Evolutionary conservation across 2,888 invertebrate species (phyloP).

Genomic region (Ceramica pisi): DNA sequence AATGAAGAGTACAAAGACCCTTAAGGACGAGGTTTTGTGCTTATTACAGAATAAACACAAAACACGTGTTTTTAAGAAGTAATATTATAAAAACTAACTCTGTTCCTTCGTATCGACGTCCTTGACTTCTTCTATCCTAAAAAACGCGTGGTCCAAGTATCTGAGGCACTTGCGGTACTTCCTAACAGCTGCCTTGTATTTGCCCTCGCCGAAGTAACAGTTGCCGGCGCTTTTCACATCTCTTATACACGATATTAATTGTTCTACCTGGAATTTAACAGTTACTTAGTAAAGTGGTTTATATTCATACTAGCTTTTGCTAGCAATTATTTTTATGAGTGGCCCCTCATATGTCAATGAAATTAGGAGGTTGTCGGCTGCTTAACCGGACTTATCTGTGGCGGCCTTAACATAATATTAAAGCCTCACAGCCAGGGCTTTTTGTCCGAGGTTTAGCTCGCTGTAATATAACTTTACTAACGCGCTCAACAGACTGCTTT

Average conservation of each 20-base stretch:
- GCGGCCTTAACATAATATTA: too few relatives aligned
- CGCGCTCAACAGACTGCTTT: too few relatives aligned
- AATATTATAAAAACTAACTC: conserved; percentile 71
- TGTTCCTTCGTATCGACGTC: conserved; percentile 61
- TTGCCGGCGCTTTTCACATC: conserved; percentile 94
- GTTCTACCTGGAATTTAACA: conserved; percentile 49
- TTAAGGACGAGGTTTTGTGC: too few relatives aligned
- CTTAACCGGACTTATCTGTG: too few relatives aligned
- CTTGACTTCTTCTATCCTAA: conserved; percentile 65
- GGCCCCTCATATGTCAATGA: too few relatives aligned
- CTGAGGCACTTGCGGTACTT: conserved; percentile 96
- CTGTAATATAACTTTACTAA: too few relatives aligned
- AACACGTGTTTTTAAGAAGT: background rate
- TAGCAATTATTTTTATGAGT: too few relatives aligned
- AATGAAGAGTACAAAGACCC: too few relatives aligned
- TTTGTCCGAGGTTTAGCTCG: too few relatives aligned
- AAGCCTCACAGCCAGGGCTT: too few relatives aligned
- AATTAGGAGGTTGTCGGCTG: too few relatives aligned
- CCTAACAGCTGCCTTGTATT: conserved; percentile 92
- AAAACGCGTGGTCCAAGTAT: conserved; percentile 89
- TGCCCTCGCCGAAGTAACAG: conserved; percentile 91
- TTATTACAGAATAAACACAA: too few relatives aligned
- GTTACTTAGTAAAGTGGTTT: background rate
- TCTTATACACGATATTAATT: conserved; percentile 89
- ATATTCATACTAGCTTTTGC: background rate